These are phyloP conservation scores for Graphium colonna DNA, from an alignment of 2,888 invertebrate genomes.

Conservation along the genomic window DNA sequence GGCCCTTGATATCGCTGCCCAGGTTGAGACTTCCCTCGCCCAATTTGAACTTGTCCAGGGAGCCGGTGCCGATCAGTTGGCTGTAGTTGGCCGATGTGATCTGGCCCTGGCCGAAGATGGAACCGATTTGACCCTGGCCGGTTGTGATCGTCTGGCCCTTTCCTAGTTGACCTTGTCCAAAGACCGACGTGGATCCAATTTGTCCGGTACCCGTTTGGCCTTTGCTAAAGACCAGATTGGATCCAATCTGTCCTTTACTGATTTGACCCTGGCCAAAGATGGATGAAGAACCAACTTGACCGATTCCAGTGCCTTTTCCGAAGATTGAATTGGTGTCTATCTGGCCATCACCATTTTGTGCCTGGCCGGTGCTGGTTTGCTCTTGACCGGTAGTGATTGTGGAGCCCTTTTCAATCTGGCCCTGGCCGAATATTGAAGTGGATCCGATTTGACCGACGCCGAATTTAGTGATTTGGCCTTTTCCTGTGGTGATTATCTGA, in stretches of 20 bases:
- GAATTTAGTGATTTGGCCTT: neutral
- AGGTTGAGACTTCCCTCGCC: slow-evolving; percentile 39
- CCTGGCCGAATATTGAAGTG: neutral
- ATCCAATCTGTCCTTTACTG: slow-evolving; percentile 35
- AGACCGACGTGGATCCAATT: slow-evolving; percentile 27
- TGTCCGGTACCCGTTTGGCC: neutral
- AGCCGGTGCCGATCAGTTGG: slow-evolving; percentile 24
- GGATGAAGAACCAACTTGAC: slow-evolving; percentile 23
- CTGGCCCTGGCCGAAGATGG: slow-evolving; percentile 16
- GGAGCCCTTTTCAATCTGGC: neutral
- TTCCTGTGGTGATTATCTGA: slow-evolving; percentile 26
- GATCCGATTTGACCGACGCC: neutral
- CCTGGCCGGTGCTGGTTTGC: neutral
- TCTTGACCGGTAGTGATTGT: slow-evolving; percentile 18
- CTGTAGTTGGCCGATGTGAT: slow-evolving; percentile 13
- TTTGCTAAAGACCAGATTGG: no score
- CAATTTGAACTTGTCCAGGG: slow-evolving; percentile 33
- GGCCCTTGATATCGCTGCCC: slow-evolving; percentile 47
- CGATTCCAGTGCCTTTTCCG: slow-evolving; percentile 5
- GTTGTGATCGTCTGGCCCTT: slow-evolving; percentile 33
- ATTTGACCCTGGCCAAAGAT: slow-evolving; percentile 30
- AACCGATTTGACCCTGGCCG: neutral
- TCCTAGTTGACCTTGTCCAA: slow-evolving; percentile 26
- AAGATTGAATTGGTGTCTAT: neutral
- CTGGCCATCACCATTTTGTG: slow-evolving; percentile 22